A percentile compares a stretch with the other conserved stretches of the same genome.
phyloP scores from a whole-genome alignment of 2,113 vertebrate genomes.

The Okapia johnstoni region DNA sequence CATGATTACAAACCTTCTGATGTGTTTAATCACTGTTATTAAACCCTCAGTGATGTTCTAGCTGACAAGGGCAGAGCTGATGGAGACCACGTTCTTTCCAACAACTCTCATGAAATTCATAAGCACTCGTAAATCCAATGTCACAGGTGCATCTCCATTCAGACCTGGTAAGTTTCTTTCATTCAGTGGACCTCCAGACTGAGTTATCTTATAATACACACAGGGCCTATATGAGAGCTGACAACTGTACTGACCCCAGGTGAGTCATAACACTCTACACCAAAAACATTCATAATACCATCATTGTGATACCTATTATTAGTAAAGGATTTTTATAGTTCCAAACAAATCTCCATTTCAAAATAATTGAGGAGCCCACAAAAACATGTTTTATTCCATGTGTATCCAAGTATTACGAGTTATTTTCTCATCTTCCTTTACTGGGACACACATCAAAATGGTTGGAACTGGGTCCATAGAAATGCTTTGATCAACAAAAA shows the following conservation, averaged over 20 bases:
- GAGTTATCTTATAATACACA: neutral
- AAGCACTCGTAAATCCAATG: neutral
- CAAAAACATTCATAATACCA: neutral
- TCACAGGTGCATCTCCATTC: neutral
- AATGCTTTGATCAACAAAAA: neutral
- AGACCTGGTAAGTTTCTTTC: neutral
- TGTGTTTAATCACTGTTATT: neutral
- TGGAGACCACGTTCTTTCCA: neutral
- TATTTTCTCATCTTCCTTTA: neutral
- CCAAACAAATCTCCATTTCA: conserved; percentile 7
- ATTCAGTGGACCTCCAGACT: neutral
- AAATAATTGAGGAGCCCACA: neutral
- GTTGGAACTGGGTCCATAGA: neutral
- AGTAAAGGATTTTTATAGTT: conserved; percentile 15
- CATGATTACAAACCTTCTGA: neutral
- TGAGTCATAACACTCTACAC: neutral
- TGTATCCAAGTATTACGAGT: neutral
- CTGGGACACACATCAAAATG: neutral
- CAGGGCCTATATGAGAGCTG: neutral
- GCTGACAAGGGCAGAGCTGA: neutral
- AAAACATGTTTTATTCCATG: neutral
- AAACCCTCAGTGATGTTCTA: neutral
- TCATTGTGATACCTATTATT: neutral
- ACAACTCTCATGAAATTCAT: neutral
- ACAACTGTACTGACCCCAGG: neutral